Base-by-base conservation (phyloP, 2,888 invertebrate species). In the Aleiodes alternator region DNA sequence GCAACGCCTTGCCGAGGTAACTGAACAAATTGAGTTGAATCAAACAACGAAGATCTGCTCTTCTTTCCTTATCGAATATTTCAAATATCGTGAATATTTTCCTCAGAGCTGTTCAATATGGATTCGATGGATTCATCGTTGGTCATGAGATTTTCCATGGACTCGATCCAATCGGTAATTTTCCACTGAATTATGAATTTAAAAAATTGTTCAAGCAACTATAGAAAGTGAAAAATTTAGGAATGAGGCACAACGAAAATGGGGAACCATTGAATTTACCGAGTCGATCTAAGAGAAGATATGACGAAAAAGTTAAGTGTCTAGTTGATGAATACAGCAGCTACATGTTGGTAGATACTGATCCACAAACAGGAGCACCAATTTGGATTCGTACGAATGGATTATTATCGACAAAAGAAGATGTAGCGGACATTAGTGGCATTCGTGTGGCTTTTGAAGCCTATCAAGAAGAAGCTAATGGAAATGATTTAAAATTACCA, bases 391-490 rank as follows among this genome's bases (percentile, higher is more conserved):
- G 38, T 14, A 14, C 43, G 9, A 43, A 12, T 56, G 70, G 56
- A 70, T 16, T 14, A n/a, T 5, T 57, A 12, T 38, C 56, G 14
- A 57, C 16, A 6, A 23, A 53, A 1, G 75, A 75, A 55, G 57
- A 75, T 29, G 69, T 75, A 48, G 75, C 75, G 16, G 75, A 75
- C 43, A 29, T 66, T 11, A 70, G 14, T 31, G 75, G 75, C 11
- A 64, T 75, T 4, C 31, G 34, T 9, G 75, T 48, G 12, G 53
- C 70, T 12, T 76, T 70, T 31, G 48, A 50, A 11, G 50, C 76
- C 29, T 76, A 71, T 61, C 55, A 23, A 61, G 23, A 23, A 23
- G 16, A 34, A 43, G 57, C 69, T 11, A 57, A 68, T 3, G 64
- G 53, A 43, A 38, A 69, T 23, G 64, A 73, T 31, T 23, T n/a